Base-by-base conservation (phyloP, 2,113 vertebrate genomes). In the Ranitomeya variabilis region DNA sequence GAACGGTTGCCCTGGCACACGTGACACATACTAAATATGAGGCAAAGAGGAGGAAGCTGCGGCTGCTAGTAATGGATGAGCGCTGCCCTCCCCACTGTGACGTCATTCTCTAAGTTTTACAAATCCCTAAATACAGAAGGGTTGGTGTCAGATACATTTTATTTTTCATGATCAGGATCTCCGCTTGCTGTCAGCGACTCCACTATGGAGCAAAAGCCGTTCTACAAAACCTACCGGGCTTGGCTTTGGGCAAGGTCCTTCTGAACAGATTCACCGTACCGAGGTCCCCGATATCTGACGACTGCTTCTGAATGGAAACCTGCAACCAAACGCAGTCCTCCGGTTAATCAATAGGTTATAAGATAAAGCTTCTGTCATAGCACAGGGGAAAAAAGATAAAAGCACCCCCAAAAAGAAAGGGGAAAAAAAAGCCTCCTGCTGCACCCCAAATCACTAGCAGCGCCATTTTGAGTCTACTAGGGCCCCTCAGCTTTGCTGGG, bases 271-370 rank as follows among this genome's bases (percentile, higher is more conserved):
- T 97, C 62, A 98, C 94, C 12, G 98, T 99, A 78, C 98, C 98
- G 0, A 99, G 96, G 89, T 99, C 98, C 77, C 98, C 98, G 1
- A 99, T 99, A 89, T 99, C 98, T 84, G 97, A 96, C 89, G 98
- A 95, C 91, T 99, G 98, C 93, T 99, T 99, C 89, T 99, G 98
- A 91, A 99, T 99, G 55, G 98, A 99, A 88, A 99, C 98, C 98
- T 99, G 84, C 6, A 73, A 64, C 51, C 14, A 23, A 26, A 52
- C 73, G 3, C 31, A 45, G 71, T 31, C 14, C 23, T 71, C 7
- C 16, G 67, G 23, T 71, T 31, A 71, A 23, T 8, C 64, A 8
- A 67, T 67, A 10, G n/a, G 21, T 67, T 7, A 10, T 6, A 64
- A 64, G 62, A 64, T 54, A 8, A 23, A 69, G 1, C 11, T 13